phyloP scores from a whole-genome alignment of 1,140 invertebrate genomes.

The Vollenhovia emeryi region DNA sequence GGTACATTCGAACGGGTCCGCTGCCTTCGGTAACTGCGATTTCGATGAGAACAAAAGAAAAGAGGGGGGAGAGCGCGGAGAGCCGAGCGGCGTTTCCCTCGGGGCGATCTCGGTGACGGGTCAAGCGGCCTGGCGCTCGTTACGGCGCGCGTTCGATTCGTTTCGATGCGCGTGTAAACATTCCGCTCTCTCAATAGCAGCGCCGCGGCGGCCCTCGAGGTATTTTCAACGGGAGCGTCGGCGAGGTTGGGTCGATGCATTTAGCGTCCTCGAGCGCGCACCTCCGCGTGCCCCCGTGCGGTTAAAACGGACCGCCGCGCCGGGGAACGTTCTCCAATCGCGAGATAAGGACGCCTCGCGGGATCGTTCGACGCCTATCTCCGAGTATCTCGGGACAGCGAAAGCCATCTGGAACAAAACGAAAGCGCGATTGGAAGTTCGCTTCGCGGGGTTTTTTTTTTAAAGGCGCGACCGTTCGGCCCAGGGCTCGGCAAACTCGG shows the following conservation, averaged over 20 bases:
- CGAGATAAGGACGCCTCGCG: constrained; percentile 26
- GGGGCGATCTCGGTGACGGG: background rate
- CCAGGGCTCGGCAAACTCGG: background rate
- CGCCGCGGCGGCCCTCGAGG: constrained; percentile 7
- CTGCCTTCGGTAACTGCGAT: too few species aligned
- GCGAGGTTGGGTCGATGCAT: constrained; percentile 45
- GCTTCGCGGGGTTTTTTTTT: too few species aligned
- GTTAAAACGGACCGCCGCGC: constrained; percentile 13
- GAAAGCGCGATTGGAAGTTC: background rate
- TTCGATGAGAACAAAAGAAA: too few species aligned
- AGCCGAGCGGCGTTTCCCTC: background rate
- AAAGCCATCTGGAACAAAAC: background rate
- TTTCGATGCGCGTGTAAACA: constrained; percentile 40
- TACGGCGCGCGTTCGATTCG: background rate
- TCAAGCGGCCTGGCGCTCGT: too few species aligned
- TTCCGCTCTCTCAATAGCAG: constrained; percentile 17
- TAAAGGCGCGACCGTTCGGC: background rate
- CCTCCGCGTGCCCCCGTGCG: background rate
- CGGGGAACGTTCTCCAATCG: background rate
- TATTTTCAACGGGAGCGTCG: constrained; percentile 46
- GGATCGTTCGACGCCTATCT: background rate
- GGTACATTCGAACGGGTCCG: too few species aligned
- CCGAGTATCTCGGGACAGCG: background rate
- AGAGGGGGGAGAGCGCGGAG: too few species aligned
- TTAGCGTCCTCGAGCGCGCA: constrained; percentile 3